A percentile compares a stretch with the other conserved stretches of the same genome.
These are phyloP conservation scores for Osmoderma eremita DNA, from an alignment of 2,888 invertebrate genomes.

Conservation along the genomic window DNA sequence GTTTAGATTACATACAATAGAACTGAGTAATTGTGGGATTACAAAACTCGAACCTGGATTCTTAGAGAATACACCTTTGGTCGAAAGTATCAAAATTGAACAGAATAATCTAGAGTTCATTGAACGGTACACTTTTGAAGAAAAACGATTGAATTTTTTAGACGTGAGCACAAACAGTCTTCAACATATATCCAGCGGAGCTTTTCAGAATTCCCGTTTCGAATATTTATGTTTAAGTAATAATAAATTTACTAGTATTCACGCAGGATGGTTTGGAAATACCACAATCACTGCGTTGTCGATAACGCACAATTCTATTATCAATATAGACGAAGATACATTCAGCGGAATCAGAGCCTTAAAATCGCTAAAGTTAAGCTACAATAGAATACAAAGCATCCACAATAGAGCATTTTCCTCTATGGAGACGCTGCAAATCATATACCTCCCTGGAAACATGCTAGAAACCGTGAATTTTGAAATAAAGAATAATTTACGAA, in stretches of 20 bases:
- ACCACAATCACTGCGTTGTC: not conserved
- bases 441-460: not conserved
- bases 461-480: not conserved
- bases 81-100: not conserved
- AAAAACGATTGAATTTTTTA: not conserved
- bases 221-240: not conserved
- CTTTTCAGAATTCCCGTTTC: not conserved
- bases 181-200: not conserved
- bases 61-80: not conserved
- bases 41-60: not conserved
- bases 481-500: not conserved
- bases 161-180: constrained; percentile 1
- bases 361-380: not conserved
- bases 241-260: not conserved
- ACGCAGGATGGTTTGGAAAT: not conserved
- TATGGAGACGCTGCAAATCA: not conserved
- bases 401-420: not conserved
- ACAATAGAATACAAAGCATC: constrained; percentile 4
- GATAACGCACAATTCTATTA: not conserved
- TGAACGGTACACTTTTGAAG: not conserved
- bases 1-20: constrained; percentile 10
- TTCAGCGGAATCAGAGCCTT: not conserved
- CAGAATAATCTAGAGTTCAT: not conserved
- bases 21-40: constrained; percentile 14
- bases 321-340: not conserved